Evolutionary conservation across 2,113 vertebrate genomes (phyloP).

Genomic region (Dendrocopos noguchii): DNA sequence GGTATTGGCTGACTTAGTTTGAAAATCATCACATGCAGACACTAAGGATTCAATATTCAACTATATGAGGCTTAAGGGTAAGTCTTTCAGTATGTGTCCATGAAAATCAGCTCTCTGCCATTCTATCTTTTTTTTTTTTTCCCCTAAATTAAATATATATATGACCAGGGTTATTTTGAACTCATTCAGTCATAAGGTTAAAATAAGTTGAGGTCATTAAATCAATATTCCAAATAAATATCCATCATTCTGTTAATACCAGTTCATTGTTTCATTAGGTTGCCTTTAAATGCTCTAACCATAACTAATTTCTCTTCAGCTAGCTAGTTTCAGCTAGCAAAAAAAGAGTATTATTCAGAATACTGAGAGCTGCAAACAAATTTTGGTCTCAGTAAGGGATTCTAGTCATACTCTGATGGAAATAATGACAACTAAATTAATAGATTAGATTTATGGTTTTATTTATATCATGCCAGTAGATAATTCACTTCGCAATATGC

Average conservation of each 20-base stretch:
- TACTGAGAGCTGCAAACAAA: background rate
- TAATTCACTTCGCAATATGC: background rate
- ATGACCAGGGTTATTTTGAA: background rate
- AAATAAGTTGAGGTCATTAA: background rate
- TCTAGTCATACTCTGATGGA: background rate
- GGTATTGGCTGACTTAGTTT: no score
- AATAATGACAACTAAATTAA: background rate
- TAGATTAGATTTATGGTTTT: background rate
- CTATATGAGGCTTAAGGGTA: no score
- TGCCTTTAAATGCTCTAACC: background rate
- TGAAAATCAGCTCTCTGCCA: no score
- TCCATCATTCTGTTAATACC: background rate
- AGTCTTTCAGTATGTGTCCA: no score
- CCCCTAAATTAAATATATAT: no score
- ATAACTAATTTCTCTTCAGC: background rate
- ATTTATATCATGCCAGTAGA: background rate
- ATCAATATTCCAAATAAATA: background rate
- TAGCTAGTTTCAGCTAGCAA: background rate
- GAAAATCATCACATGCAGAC: no score
- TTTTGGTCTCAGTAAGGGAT: background rate
- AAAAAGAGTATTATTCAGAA: background rate
- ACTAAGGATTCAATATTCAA: no score
- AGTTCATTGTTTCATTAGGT: background rate
- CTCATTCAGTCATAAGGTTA: background rate
- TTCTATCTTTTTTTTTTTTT: no score